These are phyloP conservation scores for Dendroctonus valens DNA, from an alignment of 1,140 invertebrate species.

Conservation along the genomic window DNA sequence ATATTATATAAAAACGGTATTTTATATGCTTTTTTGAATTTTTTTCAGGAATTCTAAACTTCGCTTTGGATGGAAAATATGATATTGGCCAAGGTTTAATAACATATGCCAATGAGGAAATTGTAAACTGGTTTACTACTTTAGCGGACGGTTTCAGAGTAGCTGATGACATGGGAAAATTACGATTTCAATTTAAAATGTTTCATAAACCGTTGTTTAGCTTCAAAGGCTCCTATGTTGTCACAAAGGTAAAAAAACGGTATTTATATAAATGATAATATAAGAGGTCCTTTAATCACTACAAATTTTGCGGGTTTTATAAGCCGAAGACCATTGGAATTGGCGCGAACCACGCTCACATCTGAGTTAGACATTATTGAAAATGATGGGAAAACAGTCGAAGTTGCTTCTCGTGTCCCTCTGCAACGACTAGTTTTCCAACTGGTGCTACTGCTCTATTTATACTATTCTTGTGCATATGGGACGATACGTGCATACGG, in stretches of 20 bases:
- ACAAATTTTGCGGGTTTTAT: too few relatives aligned
- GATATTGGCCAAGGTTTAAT: conserved; percentile 98
- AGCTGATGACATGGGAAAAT: conserved; percentile 95
- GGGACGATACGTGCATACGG: too few relatives aligned
- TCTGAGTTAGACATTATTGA: too few relatives aligned
- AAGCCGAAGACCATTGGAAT: too few relatives aligned
- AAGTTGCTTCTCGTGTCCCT: too few relatives aligned
- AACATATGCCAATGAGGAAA: conserved; percentile 95
- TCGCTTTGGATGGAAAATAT: conserved; percentile 91
- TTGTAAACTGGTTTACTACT: conserved; percentile 97
- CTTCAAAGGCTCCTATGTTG: conserved; percentile 96
- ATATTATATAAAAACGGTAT: neutral
- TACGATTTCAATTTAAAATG: conserved; percentile 87
- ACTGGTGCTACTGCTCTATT: too few relatives aligned
- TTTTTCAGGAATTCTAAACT: conserved; percentile 83
- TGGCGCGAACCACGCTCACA: too few relatives aligned
- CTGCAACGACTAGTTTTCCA: too few relatives aligned
- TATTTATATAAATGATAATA: neutral
- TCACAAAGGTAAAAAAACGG: conserved; percentile 72
- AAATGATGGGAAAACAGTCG: too few relatives aligned
- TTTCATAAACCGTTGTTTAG: conserved; percentile 95
- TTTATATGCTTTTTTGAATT: neutral
- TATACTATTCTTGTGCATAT: too few relatives aligned
- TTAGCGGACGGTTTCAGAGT: conserved; percentile 95
- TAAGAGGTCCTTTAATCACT: too few relatives aligned